Base-by-base conservation (phyloP, 1,140 invertebrate species). In the Drosophila repleta region DNA sequence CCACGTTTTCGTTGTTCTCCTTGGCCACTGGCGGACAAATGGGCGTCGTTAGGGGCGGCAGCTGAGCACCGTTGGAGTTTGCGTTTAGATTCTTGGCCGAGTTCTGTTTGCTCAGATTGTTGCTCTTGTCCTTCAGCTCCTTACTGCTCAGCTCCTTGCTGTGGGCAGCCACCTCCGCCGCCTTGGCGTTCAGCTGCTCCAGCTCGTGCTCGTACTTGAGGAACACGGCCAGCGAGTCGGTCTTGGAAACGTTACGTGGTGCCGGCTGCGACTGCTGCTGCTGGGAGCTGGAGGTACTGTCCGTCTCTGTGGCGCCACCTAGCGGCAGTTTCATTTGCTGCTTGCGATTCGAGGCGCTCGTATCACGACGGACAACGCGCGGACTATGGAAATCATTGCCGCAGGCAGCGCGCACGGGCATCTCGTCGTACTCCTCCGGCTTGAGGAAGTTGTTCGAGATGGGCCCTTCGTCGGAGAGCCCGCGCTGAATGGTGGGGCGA, bases 401-500 rank as follows among this genome's bases (percentile, higher is more conserved):
- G 37, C 90, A 91, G 13, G 82, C 90, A 0, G 90, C 87, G 35
- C 91, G 77, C 5, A 92, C 91, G 0, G 91, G 91, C 81, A 92
- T 91, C 74, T 92, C 91, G 43, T 92, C 91, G 43, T 82, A 92
- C 57, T 92, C 91, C 51, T 92, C 91, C 0, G 91, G 90, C 51
- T 92, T 92, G 1, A 92, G 63, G 49, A 92, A 92, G 63, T 91
- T 92, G 17, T 64, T 88, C 0, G 91, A 92, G 52, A 92, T 92
- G 35, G 91, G 91, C 8, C 91, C 91, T 48, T 92, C 91, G 41
- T 92, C 91, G 20, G 91, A 92, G 48, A 92, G 81, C 1, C 91
- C 91, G 0, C 91, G 73, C 48, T 92, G 91, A 8, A 92, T 91
- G 69, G 91, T 92, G 26, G 90, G 82, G 1, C 85, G 75, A 64